phyloP scores from a whole-genome alignment of 35 echinoderm and acorn worm species.

The Ophiothrix spiculata region DNA sequence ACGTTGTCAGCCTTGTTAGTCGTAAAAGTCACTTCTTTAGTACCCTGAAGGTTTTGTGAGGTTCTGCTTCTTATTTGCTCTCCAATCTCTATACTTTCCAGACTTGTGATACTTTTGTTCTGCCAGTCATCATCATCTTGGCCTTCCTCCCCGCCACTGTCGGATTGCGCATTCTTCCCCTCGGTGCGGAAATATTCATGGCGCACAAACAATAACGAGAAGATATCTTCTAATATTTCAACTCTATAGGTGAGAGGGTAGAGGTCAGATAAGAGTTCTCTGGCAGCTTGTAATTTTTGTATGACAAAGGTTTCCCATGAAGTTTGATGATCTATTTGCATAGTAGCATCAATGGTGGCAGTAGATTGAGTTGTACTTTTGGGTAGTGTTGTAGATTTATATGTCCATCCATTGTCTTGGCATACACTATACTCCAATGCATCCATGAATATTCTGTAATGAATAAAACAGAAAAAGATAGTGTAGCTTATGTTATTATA shows the following conservation, averaged over 20 bases:
- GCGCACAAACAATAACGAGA: slow-evolving; percentile 83
- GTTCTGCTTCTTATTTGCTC: not conserved
- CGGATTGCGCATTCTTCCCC: slow-evolving; percentile 2
- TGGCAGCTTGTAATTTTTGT: slow-evolving; percentile 32
- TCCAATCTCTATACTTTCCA: slow-evolving; percentile 53
- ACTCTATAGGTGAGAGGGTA: slow-evolving; percentile 86
- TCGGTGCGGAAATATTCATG: slow-evolving; percentile 41
- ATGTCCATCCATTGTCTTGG: slow-evolving; percentile 2
- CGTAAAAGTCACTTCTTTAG: not conserved
- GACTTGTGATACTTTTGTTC: slow-evolving; percentile 65
- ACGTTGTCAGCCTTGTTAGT: not conserved
- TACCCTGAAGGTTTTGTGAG: not conserved
- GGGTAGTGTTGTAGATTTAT: not conserved
- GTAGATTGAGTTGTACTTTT: not conserved
- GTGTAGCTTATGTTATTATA: too few species aligned
- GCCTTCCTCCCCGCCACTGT: slow-evolving; percentile 78
- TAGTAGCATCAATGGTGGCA: not conserved
- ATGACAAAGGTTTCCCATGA: slow-evolving; percentile 31
- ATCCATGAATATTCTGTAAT: not conserved
- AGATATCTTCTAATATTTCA: slow-evolving; percentile 87
- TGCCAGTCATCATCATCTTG: slow-evolving; percentile 64
- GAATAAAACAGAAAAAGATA: not conserved
- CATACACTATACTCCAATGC: not conserved
- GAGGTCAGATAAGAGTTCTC: slow-evolving; percentile 42
- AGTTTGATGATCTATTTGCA: not conserved